Conservation (phyloP, 2,113 vertebrate species). For the Thamnaconus septentrionalis region DNA sequence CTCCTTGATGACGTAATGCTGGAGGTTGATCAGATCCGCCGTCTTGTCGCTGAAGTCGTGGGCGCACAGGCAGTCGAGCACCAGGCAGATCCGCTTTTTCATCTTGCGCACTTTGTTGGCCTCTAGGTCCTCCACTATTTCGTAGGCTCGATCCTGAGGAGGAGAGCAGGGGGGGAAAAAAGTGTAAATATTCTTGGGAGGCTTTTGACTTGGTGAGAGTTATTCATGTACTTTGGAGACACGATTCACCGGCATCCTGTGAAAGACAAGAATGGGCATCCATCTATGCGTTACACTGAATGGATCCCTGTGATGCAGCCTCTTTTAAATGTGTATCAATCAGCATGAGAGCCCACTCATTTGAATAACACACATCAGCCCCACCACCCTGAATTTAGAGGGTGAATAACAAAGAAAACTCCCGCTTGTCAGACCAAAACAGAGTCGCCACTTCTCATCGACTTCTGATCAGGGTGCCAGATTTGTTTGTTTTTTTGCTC, state of each 20-base stretch:
- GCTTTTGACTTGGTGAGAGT: not conserved
- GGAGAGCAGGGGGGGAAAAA: not conserved
- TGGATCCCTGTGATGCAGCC: not conserved
- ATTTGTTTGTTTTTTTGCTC: constrained; percentile 25
- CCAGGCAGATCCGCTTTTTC: constrained; percentile 96
- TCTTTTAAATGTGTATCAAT: too few species aligned
- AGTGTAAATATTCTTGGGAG: not conserved
- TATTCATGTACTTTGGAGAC: constrained; percentile 2
- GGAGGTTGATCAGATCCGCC: constrained; percentile 96
- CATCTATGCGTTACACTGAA: constrained; percentile 27
- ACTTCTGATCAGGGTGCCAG: constrained; percentile 40
- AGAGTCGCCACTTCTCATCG: constrained; percentile 31
- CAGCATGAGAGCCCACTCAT: too few species aligned
- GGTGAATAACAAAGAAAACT: not conserved
- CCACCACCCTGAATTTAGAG: too few species aligned
- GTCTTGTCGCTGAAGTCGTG: constrained; percentile 98
- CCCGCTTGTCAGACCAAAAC: constrained; percentile 1
- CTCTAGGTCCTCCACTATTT: constrained; percentile 89
- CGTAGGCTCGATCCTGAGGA: constrained; percentile 89
- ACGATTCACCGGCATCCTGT: constrained; percentile 6
- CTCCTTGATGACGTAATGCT: constrained; percentile 99
- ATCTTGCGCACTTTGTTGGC: constrained; percentile 88
- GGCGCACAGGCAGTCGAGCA: constrained; percentile 96
- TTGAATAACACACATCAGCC: constrained; percentile 16
- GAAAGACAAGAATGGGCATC: constrained; percentile 2